Evolutionary conservation across 2,797 vertebrate species (phyloP), one percentile per base, ranked within the genome.

Genomic region (Melanotaenia trifasciata): DNA sequence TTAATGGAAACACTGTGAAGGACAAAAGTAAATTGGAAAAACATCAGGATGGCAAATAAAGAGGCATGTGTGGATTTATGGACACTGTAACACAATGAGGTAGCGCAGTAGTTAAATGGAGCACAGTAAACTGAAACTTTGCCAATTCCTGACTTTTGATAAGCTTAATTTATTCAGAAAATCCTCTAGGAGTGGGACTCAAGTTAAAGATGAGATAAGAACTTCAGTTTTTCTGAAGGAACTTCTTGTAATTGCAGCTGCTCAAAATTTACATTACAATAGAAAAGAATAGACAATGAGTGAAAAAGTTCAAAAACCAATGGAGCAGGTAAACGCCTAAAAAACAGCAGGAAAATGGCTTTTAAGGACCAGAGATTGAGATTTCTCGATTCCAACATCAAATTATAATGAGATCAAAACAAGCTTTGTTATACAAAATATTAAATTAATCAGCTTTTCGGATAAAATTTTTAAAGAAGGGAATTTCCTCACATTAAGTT

Each of bases 131-230:
- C 0, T 28, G 10, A 8, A 32, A 50, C 51, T 33, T 13, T 20
- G 30, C 20, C 43, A 33, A 20, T 32, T 20, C 32, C 38, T 38
- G 32, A 45, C 2, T 28, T 58, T 58, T 24, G 22, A 12, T 35
- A 30, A 58, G 65, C 20, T 58, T 45, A 32, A 67, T 67, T 45
- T 43, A 58, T 40, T 56, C 9, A 56, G 36, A 67, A 3, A 57
- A 2, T 66, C 51, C 56, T 35, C 1, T 30, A 50, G 50, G 47
- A 50, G 20, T 10, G 18, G 18, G 16, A 18, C 14, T 45, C 18
- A 14, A 18, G 4, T 5, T 45, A 4, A 45, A 18, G 14, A 16
- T 20, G 14, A 13, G 43, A 45, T 45, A 45, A 4, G 43, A 18
- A 16, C 14, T 50, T 50, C 8, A 50, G 22, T 50, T 50, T 22